Percentiles rank a stretch among this genome's conserved stretches.
These are phyloP conservation scores for Allygus modestus DNA, from an alignment of 2,888 invertebrate genomes.

Conservation along the genomic window DNA sequence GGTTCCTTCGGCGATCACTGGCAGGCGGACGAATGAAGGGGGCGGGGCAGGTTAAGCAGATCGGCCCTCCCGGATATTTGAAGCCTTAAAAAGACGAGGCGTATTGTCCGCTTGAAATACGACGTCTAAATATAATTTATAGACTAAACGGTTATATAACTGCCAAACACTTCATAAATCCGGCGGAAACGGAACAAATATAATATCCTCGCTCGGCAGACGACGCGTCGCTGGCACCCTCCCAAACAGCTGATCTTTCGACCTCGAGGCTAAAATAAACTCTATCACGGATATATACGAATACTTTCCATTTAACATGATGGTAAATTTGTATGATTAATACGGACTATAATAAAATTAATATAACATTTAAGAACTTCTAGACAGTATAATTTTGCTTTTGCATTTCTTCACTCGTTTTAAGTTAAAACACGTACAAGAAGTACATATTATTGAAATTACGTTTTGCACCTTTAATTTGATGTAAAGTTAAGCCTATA, in stretches of 20 bases:
- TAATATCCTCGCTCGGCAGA: slow-evolving; percentile 6
- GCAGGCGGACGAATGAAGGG: not conserved
- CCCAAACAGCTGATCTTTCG: slow-evolving; percentile 22
- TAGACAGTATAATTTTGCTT: too few species aligned
- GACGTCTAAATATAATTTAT: slow-evolving; percentile 38
- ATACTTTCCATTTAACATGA: not conserved
- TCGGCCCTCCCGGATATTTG: not conserved
- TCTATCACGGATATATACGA: not conserved
- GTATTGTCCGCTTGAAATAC: slow-evolving; percentile 20
- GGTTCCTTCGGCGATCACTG: not conserved
- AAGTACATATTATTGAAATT: too few species aligned
- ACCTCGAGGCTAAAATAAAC: slow-evolving; percentile 7
- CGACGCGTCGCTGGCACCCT: slow-evolving; percentile 15
- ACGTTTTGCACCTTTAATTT: too few species aligned
- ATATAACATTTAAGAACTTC: too few species aligned
- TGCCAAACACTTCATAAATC: slow-evolving; percentile 32
- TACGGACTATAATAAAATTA: too few species aligned
- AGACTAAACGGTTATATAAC: slow-evolving; percentile 39
- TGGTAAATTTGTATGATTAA: too few species aligned
- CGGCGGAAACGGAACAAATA: slow-evolving; percentile 44
- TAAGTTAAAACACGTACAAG: too few species aligned
- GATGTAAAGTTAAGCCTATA: too few species aligned
- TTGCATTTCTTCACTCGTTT: too few species aligned
- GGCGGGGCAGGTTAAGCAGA: not conserved
- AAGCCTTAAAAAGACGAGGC: slow-evolving; percentile 10